Evolutionary conservation across 2,113 vertebrate species (phyloP).

Genomic region (Carollia perspicillata): DNA sequence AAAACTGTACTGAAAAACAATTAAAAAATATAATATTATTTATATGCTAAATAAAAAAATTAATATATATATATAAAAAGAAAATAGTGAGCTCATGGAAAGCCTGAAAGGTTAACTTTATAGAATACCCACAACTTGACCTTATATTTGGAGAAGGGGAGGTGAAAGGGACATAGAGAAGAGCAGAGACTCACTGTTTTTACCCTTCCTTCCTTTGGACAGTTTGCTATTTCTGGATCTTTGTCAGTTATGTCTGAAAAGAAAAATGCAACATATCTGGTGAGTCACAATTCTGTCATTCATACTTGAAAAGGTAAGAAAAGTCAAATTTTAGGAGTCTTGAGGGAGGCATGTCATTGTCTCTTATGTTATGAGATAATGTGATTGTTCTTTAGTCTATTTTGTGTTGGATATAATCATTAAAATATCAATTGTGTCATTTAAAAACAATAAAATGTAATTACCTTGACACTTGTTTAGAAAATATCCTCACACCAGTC

Average conservation of each 20-base stretch:
- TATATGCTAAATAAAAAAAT: too few species aligned
- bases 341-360: neutral
- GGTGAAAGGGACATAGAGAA: neutral
- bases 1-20: too few species aligned
- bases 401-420: neutral
- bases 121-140: neutral
- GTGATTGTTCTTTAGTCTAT: neutral
- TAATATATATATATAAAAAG: too few species aligned
- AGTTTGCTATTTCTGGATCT: conserved; percentile 69
- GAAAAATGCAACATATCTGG: conserved; percentile 28
- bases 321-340: neutral
- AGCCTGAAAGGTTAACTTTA: neutral
- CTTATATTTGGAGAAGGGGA: neutral
- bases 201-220: conserved; percentile 20
- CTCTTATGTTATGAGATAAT: neutral
- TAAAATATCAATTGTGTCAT: neutral
- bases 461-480: neutral
- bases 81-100: neutral
- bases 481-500: neutral
- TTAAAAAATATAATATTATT: too few species aligned
- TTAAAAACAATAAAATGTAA: neutral
- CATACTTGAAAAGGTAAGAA: neutral
- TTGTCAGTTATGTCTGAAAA: conserved; percentile 51
- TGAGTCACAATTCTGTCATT: conserved; percentile 42
- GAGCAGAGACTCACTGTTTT: neutral